Evolutionary conservation across 2,797 vertebrate species (phyloP).

Genomic region (Urophycis tenuis): DNA sequence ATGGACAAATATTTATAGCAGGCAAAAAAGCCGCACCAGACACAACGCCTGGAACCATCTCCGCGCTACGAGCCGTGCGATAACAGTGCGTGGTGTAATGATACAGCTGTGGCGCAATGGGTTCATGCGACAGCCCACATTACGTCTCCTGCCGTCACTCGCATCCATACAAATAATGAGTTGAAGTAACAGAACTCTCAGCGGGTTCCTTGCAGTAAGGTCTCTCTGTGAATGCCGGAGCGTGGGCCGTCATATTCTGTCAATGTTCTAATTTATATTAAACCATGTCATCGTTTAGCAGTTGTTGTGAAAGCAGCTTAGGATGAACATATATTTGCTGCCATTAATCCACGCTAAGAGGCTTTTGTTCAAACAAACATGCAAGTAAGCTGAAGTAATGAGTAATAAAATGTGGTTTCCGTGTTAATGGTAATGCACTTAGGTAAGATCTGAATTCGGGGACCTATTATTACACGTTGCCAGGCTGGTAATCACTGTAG

Average conservation of each 20-base stretch:
- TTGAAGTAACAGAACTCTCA: conserved; percentile 8
- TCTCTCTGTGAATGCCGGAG: background rate
- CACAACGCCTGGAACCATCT: background rate
- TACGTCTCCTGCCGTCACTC: conserved; percentile 1
- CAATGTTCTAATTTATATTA: background rate
- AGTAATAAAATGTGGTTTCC: background rate
- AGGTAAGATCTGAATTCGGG: background rate
- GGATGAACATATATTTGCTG: background rate
- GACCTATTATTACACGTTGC: background rate
- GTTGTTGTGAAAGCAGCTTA: background rate
- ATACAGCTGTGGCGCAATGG: background rate
- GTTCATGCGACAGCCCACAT: conserved; percentile 9
- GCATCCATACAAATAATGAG: conserved; percentile 9
- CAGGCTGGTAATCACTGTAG: background rate
- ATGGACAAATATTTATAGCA: background rate
- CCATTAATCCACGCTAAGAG: background rate
- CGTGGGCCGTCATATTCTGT: background rate
- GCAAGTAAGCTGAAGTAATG: background rate
- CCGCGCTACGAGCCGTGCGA: background rate
- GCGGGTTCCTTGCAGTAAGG: conserved; percentile 13
- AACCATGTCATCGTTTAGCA: background rate
- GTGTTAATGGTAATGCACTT: background rate
- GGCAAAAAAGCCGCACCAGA: background rate
- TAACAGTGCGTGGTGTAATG: background rate
- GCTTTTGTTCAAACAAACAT: background rate